Conservation (phyloP, 2,113 vertebrate species). For the Zeus faber region DNA sequence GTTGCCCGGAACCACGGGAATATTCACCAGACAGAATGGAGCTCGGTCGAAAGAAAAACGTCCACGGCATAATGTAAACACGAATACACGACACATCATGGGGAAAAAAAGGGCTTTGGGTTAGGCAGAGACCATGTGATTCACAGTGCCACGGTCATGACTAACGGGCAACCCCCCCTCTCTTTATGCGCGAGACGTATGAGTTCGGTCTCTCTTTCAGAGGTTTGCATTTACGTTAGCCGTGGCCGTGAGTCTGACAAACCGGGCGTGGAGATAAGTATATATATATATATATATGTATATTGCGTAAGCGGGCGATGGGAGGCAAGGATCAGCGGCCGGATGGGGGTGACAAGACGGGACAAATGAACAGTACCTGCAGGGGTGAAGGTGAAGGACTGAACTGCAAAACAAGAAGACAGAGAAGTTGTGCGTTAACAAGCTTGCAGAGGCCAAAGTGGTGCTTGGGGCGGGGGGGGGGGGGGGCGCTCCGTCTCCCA, state of each 20-base stretch:
- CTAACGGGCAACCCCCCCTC: constrained; percentile 20
- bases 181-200: too few relatives aligned
- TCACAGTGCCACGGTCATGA: constrained; percentile 37
- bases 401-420: constrained; percentile 91
- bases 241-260: constrained; percentile 35
- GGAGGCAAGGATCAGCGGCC: constrained; percentile 13
- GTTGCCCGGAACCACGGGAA: constrained; percentile 20
- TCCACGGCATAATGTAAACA: constrained; percentile 26
- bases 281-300: too few relatives aligned
- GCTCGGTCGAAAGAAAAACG: constrained; percentile 22
- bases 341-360: constrained; percentile 64
- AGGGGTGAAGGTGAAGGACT: constrained; percentile 90
- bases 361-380: constrained; percentile 89
- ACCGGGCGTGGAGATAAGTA: constrained; percentile 17
- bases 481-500: constrained; percentile 19
- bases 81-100: constrained; percentile 36
- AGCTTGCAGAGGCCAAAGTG: constrained; percentile 58
- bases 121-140: constrained; percentile 17
- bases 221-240: constrained; percentile 35
- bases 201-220: neutral
- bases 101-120: constrained; percentile 17
- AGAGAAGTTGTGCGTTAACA: constrained; percentile 82
- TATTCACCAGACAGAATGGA: constrained; percentile 27
- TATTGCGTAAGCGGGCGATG: constrained; percentile 22
- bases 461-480: constrained; percentile 43